These are phyloP conservation scores for Calidris pugnax DNA, from an alignment of 2,113 vertebrate species.

Conservation along the genomic window DNA sequence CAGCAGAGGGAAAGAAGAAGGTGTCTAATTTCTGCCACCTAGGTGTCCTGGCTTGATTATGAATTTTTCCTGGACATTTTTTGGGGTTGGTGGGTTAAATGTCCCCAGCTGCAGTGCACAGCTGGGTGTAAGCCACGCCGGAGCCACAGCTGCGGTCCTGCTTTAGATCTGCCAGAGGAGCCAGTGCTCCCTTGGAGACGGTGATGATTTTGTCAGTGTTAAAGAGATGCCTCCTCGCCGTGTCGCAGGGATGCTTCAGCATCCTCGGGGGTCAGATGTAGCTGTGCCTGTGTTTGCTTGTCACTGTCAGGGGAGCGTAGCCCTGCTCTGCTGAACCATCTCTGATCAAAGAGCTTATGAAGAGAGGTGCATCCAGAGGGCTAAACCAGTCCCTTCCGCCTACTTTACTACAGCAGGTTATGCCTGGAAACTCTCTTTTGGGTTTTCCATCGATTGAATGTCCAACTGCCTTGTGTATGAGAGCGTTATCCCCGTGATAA, in stretches of 20 bases:
- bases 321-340: not conserved
- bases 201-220: not conserved
- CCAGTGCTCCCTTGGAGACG: not conserved
- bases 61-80: not conserved
- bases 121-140: not conserved
- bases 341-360: not conserved
- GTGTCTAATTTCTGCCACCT: not conserved
- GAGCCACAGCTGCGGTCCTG: not conserved
- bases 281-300: not conserved
- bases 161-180: not conserved
- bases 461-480: too few relatives aligned
- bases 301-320: not conserved
- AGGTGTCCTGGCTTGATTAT: not conserved
- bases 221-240: not conserved
- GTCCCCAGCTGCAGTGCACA: not conserved
- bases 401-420: not conserved
- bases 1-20: not conserved
- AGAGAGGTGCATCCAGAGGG: accelerated
- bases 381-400: not conserved
- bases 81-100: not conserved
- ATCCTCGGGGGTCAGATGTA: not conserved
- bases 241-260: not conserved
- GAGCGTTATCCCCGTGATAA: not conserved
- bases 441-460: not conserved
- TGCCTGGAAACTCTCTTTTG: not conserved